phyloP scores from a whole-genome alignment of 2,797 vertebrate genomes.

The Perodicticus potto region DNA sequence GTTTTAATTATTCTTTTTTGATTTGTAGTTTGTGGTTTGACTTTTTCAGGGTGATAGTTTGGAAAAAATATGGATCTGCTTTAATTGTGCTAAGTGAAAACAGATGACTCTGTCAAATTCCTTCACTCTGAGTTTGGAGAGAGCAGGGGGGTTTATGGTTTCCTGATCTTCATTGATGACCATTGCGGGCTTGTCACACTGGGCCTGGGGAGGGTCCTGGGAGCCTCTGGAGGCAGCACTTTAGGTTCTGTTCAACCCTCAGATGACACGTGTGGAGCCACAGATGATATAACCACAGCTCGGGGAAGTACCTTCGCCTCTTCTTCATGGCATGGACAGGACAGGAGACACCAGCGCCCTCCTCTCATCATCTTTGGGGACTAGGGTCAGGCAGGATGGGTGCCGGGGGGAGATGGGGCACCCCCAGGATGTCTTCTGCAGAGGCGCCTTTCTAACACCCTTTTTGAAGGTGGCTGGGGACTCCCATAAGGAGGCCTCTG shows the following conservation, averaged over 20 bases:
- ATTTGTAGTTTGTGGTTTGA: slow-evolving; percentile 20
- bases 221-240: background rate
- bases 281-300: background rate
- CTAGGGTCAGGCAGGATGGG: fast-evolving
- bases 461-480: background rate
- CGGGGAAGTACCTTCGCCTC: too few relatives aligned
- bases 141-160: background rate
- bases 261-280: fast-evolving
- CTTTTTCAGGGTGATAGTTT: slow-evolving; percentile 33
- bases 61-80: background rate
- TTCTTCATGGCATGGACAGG: background rate
- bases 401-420: fast-evolving
- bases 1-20: slow-evolving; percentile 79
- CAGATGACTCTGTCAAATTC: background rate
- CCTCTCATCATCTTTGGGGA: background rate
- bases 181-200: fast-evolving
- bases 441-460: fast-evolving
- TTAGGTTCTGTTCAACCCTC: background rate
- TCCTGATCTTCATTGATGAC: background rate
- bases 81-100: background rate
- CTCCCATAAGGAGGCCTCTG: background rate
- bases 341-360: too few relatives aligned
- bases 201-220: background rate
- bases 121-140: background rate
- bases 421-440: background rate